A percentile compares a stretch with the other conserved stretches of the same genome.
These are phyloP conservation scores for Trichoplusia ni DNA, from an alignment of 1,140 invertebrate species.

Conservation along the genomic window DNA sequence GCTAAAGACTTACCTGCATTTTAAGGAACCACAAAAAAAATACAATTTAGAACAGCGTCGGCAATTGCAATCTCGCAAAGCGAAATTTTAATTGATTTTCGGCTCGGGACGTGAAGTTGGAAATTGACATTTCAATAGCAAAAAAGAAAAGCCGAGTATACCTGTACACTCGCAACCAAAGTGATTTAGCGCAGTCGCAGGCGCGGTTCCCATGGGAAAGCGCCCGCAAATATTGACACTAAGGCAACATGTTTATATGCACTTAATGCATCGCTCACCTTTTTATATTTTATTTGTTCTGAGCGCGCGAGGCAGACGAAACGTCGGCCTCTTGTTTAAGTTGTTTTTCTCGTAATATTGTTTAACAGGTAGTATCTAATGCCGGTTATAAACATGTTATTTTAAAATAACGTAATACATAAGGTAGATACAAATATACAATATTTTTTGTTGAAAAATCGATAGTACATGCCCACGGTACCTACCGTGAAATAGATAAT, in stretches of 20 bases:
- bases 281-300: slow-evolving; percentile 78
- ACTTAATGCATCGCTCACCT: slow-evolving; percentile 80
- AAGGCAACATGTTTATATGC: slow-evolving; percentile 80
- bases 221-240: slow-evolving; percentile 79
- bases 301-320: slow-evolving; percentile 71
- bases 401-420: slow-evolving; percentile 25
- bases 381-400: slow-evolving; percentile 49
- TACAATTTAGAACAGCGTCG: neutral
- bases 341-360: slow-evolving; percentile 75
- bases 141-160: slow-evolving; percentile 62
- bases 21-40: neutral
- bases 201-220: slow-evolving; percentile 77
- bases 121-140: slow-evolving; percentile 76
- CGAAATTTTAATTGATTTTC: slow-evolving; percentile 65
- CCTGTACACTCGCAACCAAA: slow-evolving; percentile 49
- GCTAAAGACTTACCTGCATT: too few relatives aligned
- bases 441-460: too few relatives aligned
- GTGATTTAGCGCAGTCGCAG: slow-evolving; percentile 72
- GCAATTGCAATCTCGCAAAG: slow-evolving; percentile 1
- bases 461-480: too few relatives aligned
- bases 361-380: slow-evolving; percentile 71
- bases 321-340: slow-evolving; percentile 72
- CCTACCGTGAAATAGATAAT: neutral
- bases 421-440: neutral
- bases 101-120: slow-evolving; percentile 44